Evolutionary conservation across 2,888 invertebrate species (phyloP).

Genomic region (Nycteola revayana): DNA sequence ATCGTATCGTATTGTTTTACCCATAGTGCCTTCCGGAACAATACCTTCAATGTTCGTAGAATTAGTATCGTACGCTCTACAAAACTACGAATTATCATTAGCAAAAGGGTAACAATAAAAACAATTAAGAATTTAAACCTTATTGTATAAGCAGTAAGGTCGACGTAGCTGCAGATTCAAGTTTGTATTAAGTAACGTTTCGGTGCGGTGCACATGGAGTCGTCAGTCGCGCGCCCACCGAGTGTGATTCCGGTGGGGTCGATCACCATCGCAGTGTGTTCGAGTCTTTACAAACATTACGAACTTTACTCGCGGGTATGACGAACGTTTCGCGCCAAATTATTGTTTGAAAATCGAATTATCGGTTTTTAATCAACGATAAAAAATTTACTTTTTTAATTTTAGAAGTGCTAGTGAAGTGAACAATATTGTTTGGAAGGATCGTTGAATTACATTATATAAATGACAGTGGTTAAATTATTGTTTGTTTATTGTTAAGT

Average conservation of each 20-base stretch:
- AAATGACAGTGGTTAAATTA: conserved; percentile 12
- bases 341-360: conserved; percentile 29
- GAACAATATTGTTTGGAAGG: conserved; percentile 15
- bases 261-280: conserved; percentile 69
- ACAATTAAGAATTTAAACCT: conserved; percentile 26
- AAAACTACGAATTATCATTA: conserved; percentile 67
- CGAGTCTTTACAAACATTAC: conserved; percentile 61
- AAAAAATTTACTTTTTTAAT: conserved; percentile 9
- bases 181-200: conserved; percentile 59
- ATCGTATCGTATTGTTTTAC: conserved; percentile 55
- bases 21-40: conserved; percentile 59
- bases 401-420: conserved; percentile 21
- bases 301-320: conserved; percentile 50
- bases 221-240: conserved; percentile 75
- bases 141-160: conserved; percentile 16
- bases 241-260: conserved; percentile 83
- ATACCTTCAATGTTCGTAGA: conserved; percentile 66
- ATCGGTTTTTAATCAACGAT: conserved; percentile 23
- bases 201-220: conserved; percentile 76
- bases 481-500: conserved; percentile 1
- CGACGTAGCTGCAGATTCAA: conserved; percentile 27
- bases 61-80: conserved; percentile 59
- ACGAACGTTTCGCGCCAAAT: conserved; percentile 61
- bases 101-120: conserved; percentile 28
- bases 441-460: conserved; percentile 10